Evolutionary conservation across 1,140 invertebrate species (phyloP), one percentile per base, ranked within the genome.

Genomic region (Centruroides sculpturatus): DNA sequence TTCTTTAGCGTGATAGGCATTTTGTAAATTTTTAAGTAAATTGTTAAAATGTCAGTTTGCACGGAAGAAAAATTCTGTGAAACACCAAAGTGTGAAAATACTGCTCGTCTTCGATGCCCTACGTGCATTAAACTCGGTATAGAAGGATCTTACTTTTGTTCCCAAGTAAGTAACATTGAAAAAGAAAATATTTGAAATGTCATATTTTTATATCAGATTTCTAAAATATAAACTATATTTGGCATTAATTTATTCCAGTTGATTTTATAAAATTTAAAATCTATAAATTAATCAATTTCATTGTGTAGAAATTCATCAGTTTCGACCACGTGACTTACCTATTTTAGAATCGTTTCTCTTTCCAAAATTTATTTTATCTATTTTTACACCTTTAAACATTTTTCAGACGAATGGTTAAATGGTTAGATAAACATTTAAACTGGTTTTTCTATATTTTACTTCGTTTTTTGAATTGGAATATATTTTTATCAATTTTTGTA

Each of bases 101-200:
- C 81, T 59, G 91, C 92, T 3, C 92, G 86, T 68, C 76, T 98
- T 35, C 90, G 95, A 70, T 98, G 95, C 74, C 94, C 95, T 55
- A 96, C 91, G 5, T 98, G 95, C 74, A 81, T 96, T 46, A 95
- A 97, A 80, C 78, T 96, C 54, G 88, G 88, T 53, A 91, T 98
- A 66, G 82, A 85, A 68, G 92, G 90, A 46, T 94, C 93, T 0
- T 95, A 84, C 74, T 98, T 97, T 72, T 98, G 94, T 74, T 86
- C 85, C 56, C 93, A 88, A 78, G 84, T 85, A 70, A 56, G 71
- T 35, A 49, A 36, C n/a, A 9, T 13, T 55, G 12, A 34, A 55
- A 52, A 52, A 35, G 56, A 36, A 46, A 10, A 47, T n/a, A 34
- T 10, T n/a, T 41, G 3, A 36, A 54, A 57, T 55, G 12, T 46